Percentiles rank a stretch among this genome's conserved stretches.
phyloP scores from a whole-genome alignment of 64 coral and sea anemone species.

The Porites lutea region DNA sequence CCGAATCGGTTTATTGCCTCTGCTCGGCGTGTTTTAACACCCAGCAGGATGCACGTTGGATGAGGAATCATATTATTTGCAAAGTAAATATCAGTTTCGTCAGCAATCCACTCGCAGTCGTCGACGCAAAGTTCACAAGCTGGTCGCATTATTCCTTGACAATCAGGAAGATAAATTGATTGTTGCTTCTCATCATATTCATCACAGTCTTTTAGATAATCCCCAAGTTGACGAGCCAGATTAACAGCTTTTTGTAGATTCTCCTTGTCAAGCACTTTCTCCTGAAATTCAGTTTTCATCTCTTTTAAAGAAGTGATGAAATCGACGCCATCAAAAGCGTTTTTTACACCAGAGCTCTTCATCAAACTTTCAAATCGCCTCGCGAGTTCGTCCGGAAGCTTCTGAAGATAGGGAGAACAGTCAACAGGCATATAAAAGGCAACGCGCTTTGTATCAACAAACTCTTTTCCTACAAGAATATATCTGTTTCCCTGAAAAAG shows the following conservation, averaged over 20 bases:
- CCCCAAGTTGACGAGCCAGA: constrained; percentile 38
- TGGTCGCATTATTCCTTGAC: constrained; percentile 20
- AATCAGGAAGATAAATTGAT: constrained; percentile 64
- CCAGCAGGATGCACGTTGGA: constrained; percentile 1
- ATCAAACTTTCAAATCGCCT: constrained; percentile 46
- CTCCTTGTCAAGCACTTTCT: constrained; percentile 28
- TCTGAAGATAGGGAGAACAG: constrained; percentile 53
- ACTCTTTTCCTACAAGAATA: constrained; percentile 3
- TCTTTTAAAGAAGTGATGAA: constrained; percentile 13
- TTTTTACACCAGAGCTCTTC: constrained; percentile 50
- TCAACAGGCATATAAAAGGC: constrained; percentile 31
- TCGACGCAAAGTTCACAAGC: constrained; percentile 59
- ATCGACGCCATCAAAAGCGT: constrained; percentile 49
- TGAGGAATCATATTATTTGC: constrained; percentile 47
- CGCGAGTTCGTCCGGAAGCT: constrained; percentile 14
- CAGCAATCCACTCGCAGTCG: constrained; percentile 81
- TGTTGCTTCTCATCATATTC: too few species aligned
- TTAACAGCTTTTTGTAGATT: constrained; percentile 23
- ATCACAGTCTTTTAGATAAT: too few species aligned
- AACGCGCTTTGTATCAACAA: constrained; percentile 5
- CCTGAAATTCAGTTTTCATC: neutral
- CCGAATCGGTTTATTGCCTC: constrained; percentile 40
- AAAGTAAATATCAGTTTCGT: constrained; percentile 56
- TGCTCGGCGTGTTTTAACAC: constrained; percentile 74
- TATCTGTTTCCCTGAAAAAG: neutral